Percentiles rank a stretch among this genome's conserved stretches.
Conservation (phyloP, 1,140 invertebrate genomes). For the Brachionus paranguensis region DNA sequence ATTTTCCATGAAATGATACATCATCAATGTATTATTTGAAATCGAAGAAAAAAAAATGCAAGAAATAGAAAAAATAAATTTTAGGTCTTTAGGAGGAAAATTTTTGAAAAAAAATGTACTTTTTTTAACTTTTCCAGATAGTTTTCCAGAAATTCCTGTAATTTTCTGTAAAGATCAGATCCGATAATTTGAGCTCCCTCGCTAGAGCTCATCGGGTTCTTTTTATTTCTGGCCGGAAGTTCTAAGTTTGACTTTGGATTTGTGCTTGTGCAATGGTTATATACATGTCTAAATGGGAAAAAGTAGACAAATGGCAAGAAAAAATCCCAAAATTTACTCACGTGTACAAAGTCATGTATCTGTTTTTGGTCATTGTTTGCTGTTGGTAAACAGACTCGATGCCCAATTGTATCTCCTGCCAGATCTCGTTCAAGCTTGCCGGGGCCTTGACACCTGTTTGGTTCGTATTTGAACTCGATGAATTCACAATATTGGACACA, state of each 20-base stretch:
- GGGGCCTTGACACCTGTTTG: neutral
- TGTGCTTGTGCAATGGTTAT: conserved; percentile 33
- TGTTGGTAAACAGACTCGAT: conserved; percentile 31
- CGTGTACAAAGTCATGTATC: conserved; percentile 27
- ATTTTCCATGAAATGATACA: too few relatives aligned
- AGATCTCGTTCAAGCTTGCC: conserved; percentile 9
- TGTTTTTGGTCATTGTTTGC: conserved; percentile 23
- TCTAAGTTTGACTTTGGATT: neutral
- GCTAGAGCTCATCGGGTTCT: neutral
- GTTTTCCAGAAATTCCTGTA: conserved; percentile 22
- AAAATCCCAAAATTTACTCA: neutral
- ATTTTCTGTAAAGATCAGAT: conserved; percentile 1
- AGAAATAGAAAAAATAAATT: too few relatives aligned
- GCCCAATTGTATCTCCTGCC: neutral
- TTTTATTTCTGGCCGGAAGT: neutral
- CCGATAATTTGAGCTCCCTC: conserved; percentile 36
- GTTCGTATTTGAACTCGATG: neutral
- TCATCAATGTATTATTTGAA: too few relatives aligned
- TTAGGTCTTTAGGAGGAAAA: too few relatives aligned
- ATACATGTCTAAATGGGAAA: conserved; percentile 6
- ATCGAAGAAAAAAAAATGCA: too few relatives aligned
- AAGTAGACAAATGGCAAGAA: neutral
- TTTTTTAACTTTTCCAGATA: conserved; percentile 25
- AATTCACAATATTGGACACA: conserved; percentile 3
- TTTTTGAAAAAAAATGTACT: neutral